Evolutionary conservation across 35 echinoderm and acorn worm species (phyloP), one percentile per base, ranked within the genome.

Genomic region (Chiridota heheva): DNA sequence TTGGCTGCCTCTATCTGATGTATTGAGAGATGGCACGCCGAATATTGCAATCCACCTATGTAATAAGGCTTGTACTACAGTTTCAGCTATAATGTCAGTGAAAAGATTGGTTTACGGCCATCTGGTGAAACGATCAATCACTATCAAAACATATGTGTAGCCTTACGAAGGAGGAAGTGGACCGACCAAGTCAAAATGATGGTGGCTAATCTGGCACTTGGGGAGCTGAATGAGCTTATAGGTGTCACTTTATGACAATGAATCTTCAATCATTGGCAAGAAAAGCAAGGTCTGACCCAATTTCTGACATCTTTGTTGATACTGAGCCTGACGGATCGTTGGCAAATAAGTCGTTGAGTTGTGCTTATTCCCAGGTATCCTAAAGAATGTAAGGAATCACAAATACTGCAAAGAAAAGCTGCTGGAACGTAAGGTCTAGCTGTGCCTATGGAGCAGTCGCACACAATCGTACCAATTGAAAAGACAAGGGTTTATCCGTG

Each of bases 91-190:
- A 20, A 85, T 47, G 33, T 57, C 78, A 39, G n/a, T n/a, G n/a
- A n/a, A n/a, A n/a, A n/a, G n/a, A n/a, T n/a, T n/a, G n/a, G n/a
- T n/a, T n/a, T 90, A 70, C 12, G 88, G 88, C 81, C 88, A 90
- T 27, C 71, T 69, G 31, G 88, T 85, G 36, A 85, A 90, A 32
- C 88, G 69, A 69, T 90, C 88, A 44, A 84, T 29, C 48, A 85
- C 68, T 12, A 81, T 90, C 10, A 88, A 55, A 31, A 88, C 55
- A 58, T 90, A 90, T 41, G 37, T 46, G 58, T 41, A 78, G 26
- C 88, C 88, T 37, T 78, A 37, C 43, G 81, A 85, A 17, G 70
- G 62, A 40, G 88, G 81, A 15, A 91, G 66, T 1, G 88, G 88
- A 43, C 86, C 64, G 15, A 88, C 76, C 20, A 88, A 15, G 63